Evolutionary conservation across 2,113 vertebrate genomes (phyloP), one percentile per base, ranked within the genome.

Genomic region (Parotia lawesii): DNA sequence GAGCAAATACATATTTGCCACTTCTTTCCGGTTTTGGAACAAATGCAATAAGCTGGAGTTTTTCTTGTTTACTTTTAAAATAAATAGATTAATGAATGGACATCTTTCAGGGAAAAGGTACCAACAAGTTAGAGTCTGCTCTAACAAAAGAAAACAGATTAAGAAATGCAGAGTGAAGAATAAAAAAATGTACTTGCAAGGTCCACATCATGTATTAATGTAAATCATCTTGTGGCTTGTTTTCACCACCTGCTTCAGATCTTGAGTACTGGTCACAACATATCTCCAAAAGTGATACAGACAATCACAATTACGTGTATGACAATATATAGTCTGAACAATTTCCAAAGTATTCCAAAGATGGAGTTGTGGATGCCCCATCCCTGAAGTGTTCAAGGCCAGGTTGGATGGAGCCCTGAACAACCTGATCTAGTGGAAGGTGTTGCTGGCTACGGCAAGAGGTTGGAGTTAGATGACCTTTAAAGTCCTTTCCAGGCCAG

Each of bases 1-100:
- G 8, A 1, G 2, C 23, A 31, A n/a, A n/a, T n/a, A n/a, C n/a
- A 33, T 33, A 31, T 21, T 75, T 4, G 62, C 13, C 0, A 37
- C 62, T 48, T 70, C 4, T 71, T 58, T 66, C 6, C 66, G 9
- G 1, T 78, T 95, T 67, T 61, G 20, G 17, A 60, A 70, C 7
- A 85, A 89, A 37, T 60, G 6, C 19, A 79, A 9, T 53, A 44
- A 11, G 2, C 4, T 38, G 28, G 27, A 81, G 6, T 67, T 73
- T 47, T 62, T 10, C 16, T 25, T 82, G 4, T 33, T 73, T 31
- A 15, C 1, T 71, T 91, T 48, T 27, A 69, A 82, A 78, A 64
- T 28, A 40, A 70, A 61, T 37, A 21, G 40, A 48, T 24, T 44
- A 58, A 57, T 5, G 4, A 67, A 51, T 22, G 1, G 6, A 27